phyloP scores from a whole-genome alignment of 2,888 invertebrate genomes.

The Pimpla rufipes region DNA sequence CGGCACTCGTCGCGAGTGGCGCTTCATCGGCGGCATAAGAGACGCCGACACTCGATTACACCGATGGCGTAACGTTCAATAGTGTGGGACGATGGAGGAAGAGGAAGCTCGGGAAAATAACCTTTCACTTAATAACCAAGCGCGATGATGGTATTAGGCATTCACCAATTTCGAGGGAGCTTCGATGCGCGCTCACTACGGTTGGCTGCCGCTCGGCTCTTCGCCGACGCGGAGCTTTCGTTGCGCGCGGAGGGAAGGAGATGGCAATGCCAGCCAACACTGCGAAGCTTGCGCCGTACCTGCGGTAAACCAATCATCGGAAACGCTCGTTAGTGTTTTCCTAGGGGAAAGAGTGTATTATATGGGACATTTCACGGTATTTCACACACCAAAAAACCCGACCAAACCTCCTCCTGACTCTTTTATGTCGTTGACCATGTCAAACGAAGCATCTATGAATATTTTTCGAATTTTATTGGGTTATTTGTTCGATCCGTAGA shows the following conservation, averaged over 20 bases:
- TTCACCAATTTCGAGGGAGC: constrained; percentile 32
- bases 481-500: too few relatives aligned
- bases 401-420: too few relatives aligned
- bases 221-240: not conserved
- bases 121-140: constrained; percentile 34
- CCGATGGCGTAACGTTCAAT: not conserved
- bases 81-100: not conserved
- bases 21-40: constrained; percentile 8
- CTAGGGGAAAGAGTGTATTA: constrained; percentile 46
- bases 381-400: too few relatives aligned
- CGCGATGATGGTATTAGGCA: constrained; percentile 25
- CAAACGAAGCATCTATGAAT: too few relatives aligned
- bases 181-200: not conserved
- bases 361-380: not conserved
- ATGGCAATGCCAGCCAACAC: not conserved
- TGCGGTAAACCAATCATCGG: constrained; percentile 60
- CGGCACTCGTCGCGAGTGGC: constrained; percentile 1
- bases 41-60: constrained; percentile 11
- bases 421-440: too few relatives aligned
- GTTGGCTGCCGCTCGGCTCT: not conserved
- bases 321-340: constrained; percentile 66
- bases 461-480: too few relatives aligned
- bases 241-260: not conserved
- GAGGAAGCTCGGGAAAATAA: constrained; percentile 18
- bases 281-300: constrained; percentile 5